These are phyloP conservation scores for Tillus elongatus DNA, from an alignment of 2,888 invertebrate genomes.

Conservation along the genomic window DNA sequence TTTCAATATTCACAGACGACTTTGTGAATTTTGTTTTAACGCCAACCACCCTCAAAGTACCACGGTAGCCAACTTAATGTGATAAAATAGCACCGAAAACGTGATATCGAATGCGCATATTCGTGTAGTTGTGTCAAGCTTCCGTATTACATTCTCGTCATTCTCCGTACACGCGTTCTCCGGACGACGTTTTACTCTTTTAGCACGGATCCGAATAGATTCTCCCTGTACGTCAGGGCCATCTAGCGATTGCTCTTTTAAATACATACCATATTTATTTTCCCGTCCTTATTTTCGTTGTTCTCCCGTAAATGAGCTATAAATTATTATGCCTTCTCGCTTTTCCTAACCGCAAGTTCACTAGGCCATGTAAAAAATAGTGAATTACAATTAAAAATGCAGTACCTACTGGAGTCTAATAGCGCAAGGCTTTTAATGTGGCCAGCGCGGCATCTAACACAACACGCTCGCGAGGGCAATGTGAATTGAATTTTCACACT, in stretches of 20 bases:
- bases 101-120: slow-evolving; percentile 39
- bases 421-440: too few species aligned
- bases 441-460: too few species aligned
- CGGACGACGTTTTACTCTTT: slow-evolving; percentile 21
- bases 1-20: too few species aligned
- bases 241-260: slow-evolving; percentile 21
- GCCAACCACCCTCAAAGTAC: slow-evolving; percentile 41
- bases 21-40: slow-evolving; percentile 30
- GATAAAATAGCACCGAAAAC: slow-evolving; percentile 41
- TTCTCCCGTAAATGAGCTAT: slow-evolving; percentile 37
- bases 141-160: slow-evolving; percentile 18
- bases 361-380: slow-evolving; percentile 13
- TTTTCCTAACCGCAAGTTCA: slow-evolving; percentile 18
- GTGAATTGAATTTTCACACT: too few species aligned
- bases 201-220: slow-evolving; percentile 23
- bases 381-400: too few species aligned
- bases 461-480: too few species aligned
- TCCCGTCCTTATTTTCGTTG: slow-evolving; percentile 37
- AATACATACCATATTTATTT: slow-evolving; percentile 34
- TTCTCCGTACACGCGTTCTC: slow-evolving; percentile 18
- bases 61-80: slow-evolving; percentile 44
- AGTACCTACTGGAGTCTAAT: too few species aligned
- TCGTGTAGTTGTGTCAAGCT: slow-evolving; percentile 25
- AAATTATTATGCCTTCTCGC: slow-evolving; percentile 35
- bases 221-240: slow-evolving; percentile 28